A percentile compares a stretch with the other conserved stretches of the same genome.
Conservation (phyloP, 2,113 vertebrate genomes). For the Lanius collurio region DNA sequence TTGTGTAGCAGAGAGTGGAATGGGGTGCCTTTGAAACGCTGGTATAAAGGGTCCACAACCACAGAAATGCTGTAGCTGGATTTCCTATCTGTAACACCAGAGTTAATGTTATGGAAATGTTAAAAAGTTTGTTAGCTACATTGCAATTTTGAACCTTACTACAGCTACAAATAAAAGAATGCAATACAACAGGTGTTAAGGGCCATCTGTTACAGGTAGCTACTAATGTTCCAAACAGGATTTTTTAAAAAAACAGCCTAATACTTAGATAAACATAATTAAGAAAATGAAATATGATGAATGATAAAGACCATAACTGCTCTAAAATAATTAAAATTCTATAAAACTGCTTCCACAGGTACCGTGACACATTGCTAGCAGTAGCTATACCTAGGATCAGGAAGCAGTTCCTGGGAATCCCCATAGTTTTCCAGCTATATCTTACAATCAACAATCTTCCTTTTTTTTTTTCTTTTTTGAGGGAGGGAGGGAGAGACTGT, state of each 20-base stretch:
- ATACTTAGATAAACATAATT: background rate
- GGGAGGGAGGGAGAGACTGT: background rate
- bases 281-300: background rate
- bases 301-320: background rate
- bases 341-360: background rate
- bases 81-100: background rate
- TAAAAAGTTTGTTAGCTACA: background rate
- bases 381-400: background rate
- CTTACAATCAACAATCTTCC: fast-evolving
- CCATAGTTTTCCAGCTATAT: background rate
- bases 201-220: background rate
- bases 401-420: background rate
- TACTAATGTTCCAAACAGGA: background rate
- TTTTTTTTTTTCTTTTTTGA: background rate
- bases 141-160: background rate
- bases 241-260: background rate
- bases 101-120: background rate
- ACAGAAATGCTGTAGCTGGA: background rate
- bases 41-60: background rate
- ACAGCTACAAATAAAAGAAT: background rate
- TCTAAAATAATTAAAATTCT: background rate
- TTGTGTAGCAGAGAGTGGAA: background rate
- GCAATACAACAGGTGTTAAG: background rate
- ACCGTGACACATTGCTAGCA: background rate
- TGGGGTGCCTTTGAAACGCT: background rate